Conservation (phyloP, 1,140 invertebrate species). For the Lethrus apterus region DNA sequence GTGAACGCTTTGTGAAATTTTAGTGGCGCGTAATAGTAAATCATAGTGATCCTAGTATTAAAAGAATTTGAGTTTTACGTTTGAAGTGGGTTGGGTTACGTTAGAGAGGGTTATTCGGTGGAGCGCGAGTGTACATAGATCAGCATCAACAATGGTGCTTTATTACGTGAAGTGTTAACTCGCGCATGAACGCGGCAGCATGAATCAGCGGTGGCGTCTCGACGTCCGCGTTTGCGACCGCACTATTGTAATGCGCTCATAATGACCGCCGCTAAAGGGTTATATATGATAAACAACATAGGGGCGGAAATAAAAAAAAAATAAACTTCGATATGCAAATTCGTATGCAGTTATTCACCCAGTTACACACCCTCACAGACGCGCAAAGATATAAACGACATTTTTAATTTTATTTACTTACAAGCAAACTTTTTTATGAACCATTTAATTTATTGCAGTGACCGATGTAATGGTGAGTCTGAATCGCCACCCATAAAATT, state of each 20-base stretch:
- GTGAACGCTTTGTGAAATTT: too few species aligned
- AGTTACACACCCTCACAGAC: constrained; percentile 31
- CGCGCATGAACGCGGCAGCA: too few species aligned
- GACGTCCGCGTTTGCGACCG: constrained; percentile 19
- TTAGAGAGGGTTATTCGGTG: too few species aligned
- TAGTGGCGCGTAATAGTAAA: too few species aligned
- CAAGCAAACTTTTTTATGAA: constrained; percentile 23
- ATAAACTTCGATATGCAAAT: constrained; percentile 39
- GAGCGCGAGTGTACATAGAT: too few species aligned
- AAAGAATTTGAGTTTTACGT: too few species aligned
- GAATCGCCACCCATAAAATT: constrained; percentile 28
- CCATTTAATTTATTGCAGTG: constrained; percentile 24
- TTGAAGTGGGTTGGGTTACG: too few species aligned
- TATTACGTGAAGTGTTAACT: too few species aligned
- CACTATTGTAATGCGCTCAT: constrained; percentile 21
- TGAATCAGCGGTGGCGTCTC: constrained; percentile 21
- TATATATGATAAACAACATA: constrained; percentile 38
- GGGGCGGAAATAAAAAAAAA: constrained; percentile 39
- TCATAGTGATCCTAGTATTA: too few species aligned
- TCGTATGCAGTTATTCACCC: constrained; percentile 36
- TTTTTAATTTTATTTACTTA: constrained; percentile 18
- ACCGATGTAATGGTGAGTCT: constrained; percentile 15
- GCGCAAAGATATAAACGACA: not conserved
- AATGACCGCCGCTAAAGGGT: constrained; percentile 37
- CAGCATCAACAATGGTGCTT: too few species aligned